phyloP scores from a whole-genome alignment of 2,888 invertebrate genomes.

The Minunthozetes semirufus region DNA sequence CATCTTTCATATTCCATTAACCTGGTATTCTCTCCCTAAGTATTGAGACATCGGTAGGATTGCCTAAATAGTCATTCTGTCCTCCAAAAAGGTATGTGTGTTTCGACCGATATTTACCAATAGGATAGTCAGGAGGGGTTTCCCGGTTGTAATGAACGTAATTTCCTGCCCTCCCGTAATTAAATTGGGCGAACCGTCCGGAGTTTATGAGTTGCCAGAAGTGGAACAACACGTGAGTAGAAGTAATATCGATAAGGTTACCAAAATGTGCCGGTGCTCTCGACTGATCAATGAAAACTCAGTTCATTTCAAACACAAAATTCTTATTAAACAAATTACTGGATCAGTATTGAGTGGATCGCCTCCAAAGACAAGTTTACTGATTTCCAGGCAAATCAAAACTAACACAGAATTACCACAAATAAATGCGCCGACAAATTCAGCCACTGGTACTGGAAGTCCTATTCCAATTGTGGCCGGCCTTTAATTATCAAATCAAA shows the following conservation, averaged over 20 bases:
- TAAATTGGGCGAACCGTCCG: too few species aligned
- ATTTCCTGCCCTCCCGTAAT: too few species aligned
- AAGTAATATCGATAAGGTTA: constrained; percentile 63
- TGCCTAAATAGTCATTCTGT: too few species aligned
- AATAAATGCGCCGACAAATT: constrained; percentile 23
- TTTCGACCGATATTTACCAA: too few species aligned
- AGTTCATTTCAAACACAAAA: too few species aligned
- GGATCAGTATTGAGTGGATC: constrained; percentile 20
- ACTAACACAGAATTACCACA: not conserved
- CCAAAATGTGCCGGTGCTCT: not conserved
- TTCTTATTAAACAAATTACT: not conserved
- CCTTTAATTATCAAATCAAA: not conserved
- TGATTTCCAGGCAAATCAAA: not conserved
- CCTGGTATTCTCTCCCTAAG: too few species aligned
- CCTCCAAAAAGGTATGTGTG: too few species aligned
- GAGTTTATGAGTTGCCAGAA: too few species aligned
- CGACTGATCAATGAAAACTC: not conserved
- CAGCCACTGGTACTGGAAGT: not conserved
- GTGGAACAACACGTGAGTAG: constrained; percentile 59
- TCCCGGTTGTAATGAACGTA: too few species aligned
- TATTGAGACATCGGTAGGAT: too few species aligned
- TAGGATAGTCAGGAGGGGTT: too few species aligned
- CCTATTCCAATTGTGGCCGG: not conserved
- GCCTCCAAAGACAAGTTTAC: not conserved
- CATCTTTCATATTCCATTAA: too few species aligned